Conservation (phyloP, 1,140 invertebrate genomes). For the Dermatophagoides farinae region DNA sequence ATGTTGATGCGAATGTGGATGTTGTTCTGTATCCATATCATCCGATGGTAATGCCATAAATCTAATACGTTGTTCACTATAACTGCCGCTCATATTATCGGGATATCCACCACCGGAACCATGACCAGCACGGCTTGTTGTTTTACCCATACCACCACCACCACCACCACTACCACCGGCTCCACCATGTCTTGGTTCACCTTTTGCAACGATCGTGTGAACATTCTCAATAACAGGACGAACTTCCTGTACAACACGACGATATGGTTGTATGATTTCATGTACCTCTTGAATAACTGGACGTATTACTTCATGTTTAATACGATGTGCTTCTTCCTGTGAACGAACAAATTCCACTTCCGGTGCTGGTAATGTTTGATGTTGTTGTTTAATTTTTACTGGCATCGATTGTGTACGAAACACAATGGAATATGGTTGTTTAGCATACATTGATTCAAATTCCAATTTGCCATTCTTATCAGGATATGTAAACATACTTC, state of each 20-base stretch:
- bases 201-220: background rate
- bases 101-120: background rate
- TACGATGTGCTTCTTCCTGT: constrained; percentile 1
- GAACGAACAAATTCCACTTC: constrained; percentile 8
- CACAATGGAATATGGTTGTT: constrained; percentile 4
- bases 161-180: background rate
- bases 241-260: constrained; percentile 10
- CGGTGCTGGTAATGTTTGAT: constrained; percentile 1
- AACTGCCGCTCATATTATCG: background rate
- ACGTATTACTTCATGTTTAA: constrained; percentile 4
- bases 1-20: background rate
- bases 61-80: background rate
- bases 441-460: background rate
- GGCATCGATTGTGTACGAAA: constrained; percentile 7
- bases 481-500: background rate
- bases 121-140: background rate
- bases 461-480: background rate
- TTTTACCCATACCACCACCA: background rate
- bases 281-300: constrained; percentile 2
- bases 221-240: background rate
- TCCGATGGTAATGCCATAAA: background rate
- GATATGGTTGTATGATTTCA: constrained; percentile 7
- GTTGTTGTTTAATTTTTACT: constrained; percentile 5
- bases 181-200: background rate
- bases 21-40: background rate